Evolutionary conservation across 2,113 vertebrate species (phyloP).

Genomic region (Diphyllodes magnificus): DNA sequence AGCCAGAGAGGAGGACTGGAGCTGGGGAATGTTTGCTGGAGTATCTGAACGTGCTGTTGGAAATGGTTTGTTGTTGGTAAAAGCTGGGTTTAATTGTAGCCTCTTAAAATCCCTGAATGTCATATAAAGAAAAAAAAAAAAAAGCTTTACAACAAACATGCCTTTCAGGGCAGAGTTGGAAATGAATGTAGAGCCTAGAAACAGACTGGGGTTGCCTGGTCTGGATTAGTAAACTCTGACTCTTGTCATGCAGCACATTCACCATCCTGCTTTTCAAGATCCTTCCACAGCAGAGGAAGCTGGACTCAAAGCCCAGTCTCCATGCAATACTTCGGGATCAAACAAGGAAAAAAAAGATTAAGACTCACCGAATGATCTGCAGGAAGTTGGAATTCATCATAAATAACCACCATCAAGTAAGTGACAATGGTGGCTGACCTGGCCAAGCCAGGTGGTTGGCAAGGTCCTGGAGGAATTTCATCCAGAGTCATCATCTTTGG

Average conservation of each 20-base stretch:
- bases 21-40: not conserved
- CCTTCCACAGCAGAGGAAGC: not conserved
- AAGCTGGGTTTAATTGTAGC: slow-evolving; percentile 54
- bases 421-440: not conserved
- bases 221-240: not conserved
- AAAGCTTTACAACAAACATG: not conserved
- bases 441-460: not conserved
- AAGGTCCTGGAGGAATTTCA: not conserved
- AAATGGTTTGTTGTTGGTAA: not conserved
- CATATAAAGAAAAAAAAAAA: not conserved
- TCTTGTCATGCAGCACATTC: not conserved
- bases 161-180: not conserved
- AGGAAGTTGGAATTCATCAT: not conserved
- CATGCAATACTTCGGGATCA: not conserved
- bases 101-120: not conserved
- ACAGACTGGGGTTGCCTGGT: not conserved
- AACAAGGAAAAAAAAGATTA: not conserved
- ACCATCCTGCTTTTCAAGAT: not conserved
- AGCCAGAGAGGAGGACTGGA: not conserved
- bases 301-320: not conserved
- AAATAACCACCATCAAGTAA: not conserved
- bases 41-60: slow-evolving; percentile 4
- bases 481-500: not conserved
- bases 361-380: not conserved
- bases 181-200: slow-evolving; percentile 1